Evolutionary conservation across 1,140 invertebrate species (phyloP).

Genomic region (Apis laboriosa): DNA sequence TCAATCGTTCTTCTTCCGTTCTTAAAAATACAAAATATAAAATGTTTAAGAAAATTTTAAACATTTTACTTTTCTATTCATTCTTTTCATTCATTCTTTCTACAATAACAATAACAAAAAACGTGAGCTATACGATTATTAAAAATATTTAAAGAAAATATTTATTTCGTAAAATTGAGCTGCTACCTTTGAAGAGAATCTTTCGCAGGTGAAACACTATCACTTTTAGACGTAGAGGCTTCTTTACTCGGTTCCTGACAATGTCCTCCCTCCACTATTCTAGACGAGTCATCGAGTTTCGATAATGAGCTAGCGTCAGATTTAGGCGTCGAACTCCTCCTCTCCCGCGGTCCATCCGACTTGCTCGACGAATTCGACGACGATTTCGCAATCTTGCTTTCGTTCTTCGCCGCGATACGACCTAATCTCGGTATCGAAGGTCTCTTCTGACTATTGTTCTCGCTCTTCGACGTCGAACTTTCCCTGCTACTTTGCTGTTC

Average conservation of each 20-base stretch:
- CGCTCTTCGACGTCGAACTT: constrained; percentile 52
- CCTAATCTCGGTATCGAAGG: constrained; percentile 54
- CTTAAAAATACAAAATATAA: background rate
- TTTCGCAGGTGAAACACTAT: constrained; percentile 47
- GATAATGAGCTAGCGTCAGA: constrained; percentile 52
- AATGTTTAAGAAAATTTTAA: no score
- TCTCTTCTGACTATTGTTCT: constrained; percentile 62
- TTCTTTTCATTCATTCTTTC: background rate
- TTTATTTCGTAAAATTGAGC: background rate
- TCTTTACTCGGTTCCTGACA: constrained; percentile 39
- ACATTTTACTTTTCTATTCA: background rate
- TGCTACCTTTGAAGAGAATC: constrained; percentile 58
- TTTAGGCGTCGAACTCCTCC: constrained; percentile 59
- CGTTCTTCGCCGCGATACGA: constrained; percentile 56
- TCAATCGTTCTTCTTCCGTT: background rate
- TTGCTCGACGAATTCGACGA: constrained; percentile 55
- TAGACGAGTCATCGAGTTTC: constrained; percentile 51
- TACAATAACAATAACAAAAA: rapidly evolving
- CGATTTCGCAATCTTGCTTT: constrained; percentile 51
- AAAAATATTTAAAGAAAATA: background rate
- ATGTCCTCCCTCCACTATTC: constrained; percentile 45
- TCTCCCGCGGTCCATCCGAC: constrained; percentile 51
- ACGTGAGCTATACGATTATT: background rate
- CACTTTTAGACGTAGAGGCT: constrained; percentile 17
- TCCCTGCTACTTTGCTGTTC: constrained; percentile 53